Evolutionary conservation across 1,140 invertebrate genomes (phyloP).

Genomic region (Vollenhovia emeryi): DNA sequence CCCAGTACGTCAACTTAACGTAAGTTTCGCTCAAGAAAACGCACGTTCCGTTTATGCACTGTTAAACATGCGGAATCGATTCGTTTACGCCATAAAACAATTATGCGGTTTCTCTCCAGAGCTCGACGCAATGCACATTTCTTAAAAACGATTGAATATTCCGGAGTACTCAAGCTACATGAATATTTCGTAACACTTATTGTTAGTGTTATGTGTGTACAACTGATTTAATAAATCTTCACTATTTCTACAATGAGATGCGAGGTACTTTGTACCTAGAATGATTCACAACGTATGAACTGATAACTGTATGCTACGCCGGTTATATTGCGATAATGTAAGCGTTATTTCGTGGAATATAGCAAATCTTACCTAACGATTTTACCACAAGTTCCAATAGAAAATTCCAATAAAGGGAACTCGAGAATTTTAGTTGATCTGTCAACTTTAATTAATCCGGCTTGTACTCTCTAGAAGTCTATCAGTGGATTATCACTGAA

Average conservation of each 20-base stretch:
- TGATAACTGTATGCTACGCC: background rate
- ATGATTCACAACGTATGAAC: background rate
- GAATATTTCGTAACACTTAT: background rate
- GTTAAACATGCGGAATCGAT: conserved; percentile 23
- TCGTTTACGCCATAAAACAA: conserved; percentile 25
- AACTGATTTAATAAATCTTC: background rate
- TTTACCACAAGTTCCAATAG: conserved; percentile 6
- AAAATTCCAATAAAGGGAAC: too few species aligned
- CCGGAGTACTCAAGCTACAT: background rate
- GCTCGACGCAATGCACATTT: background rate
- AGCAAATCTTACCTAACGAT: conserved; percentile 30
- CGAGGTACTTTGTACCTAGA: background rate
- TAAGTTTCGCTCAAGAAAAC: conserved; percentile 31
- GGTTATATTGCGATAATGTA: background rate
- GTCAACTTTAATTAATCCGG: background rate
- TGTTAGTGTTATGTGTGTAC: background rate
- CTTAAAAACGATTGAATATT: background rate
- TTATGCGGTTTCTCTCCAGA: conserved; percentile 13
- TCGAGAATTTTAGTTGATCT: too few species aligned
- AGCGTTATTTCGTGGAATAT: background rate
- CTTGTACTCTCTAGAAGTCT: too few species aligned
- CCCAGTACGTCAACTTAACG: background rate
- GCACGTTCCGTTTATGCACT: conserved; percentile 30
- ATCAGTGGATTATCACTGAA: too few species aligned
- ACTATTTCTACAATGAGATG: background rate